Conservation (phyloP, 2,888 invertebrate genomes). For the Sinopyrophorus schimmeli region DNA sequence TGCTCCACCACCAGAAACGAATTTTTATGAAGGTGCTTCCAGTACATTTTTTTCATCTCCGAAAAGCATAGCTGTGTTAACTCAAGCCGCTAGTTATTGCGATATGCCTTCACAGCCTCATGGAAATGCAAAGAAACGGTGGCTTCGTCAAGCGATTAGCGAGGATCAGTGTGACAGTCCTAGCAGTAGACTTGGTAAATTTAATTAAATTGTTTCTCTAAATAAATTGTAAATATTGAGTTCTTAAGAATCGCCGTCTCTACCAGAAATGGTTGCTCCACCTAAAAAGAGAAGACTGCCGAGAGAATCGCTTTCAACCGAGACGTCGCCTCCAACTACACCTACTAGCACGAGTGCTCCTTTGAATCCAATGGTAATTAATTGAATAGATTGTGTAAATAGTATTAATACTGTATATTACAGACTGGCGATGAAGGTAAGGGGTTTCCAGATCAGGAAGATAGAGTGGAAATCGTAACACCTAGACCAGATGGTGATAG, state of each 20-base stretch:
- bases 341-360: constrained; percentile 41
- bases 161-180: constrained; percentile 80
- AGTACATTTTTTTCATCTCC: constrained; percentile 51
- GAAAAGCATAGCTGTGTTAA: constrained; percentile 64
- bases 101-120: constrained; percentile 54
- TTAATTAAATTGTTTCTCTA: constrained; percentile 1
- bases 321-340: constrained; percentile 57
- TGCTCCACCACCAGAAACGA: constrained; percentile 33
- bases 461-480: constrained; percentile 54
- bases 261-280: constrained; percentile 75
- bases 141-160: constrained; percentile 93
- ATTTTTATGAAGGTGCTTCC: constrained; percentile 28
- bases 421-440: constrained; percentile 30
- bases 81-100: constrained; percentile 62
- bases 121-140: constrained; percentile 91
- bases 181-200: constrained; percentile 60
- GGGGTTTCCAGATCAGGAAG: constrained; percentile 39
- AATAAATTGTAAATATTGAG: constrained; percentile 8
- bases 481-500: constrained; percentile 55
- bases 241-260: constrained; percentile 63
- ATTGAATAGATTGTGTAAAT: neutral
- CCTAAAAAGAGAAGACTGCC: constrained; percentile 90
- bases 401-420: neutral
- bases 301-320: constrained; percentile 76
- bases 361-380: constrained; percentile 7